Base-by-base conservation (phyloP, 2,113 vertebrate genomes). In the Varanus salvator region DNA sequence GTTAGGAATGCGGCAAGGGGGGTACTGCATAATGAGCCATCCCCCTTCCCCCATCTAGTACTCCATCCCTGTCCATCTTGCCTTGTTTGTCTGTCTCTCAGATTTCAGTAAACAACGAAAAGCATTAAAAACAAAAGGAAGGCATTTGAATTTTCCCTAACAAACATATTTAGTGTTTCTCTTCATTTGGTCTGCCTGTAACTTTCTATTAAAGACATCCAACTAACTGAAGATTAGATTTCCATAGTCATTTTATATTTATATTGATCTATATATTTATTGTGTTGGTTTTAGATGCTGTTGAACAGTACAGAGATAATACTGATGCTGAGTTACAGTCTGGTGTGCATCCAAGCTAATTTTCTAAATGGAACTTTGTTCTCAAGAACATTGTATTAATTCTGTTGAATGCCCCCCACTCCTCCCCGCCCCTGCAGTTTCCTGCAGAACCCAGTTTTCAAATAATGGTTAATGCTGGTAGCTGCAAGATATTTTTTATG, bases 21-120 rank as follows among this genome's bases (percentile, higher is more conserved):
- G 60, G 6, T 74, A 29, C 11, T 48, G 2, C 78, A 8, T 75
- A 6, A 48, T 68, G 12, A n/a, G 0, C 78, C 23, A 86, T 86
- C 27, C 82, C 21, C 9, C 12, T 8, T 4, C 38, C 76, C 44
- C 2, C 38, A 44, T 44, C 38, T 44, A 44, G 38, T 44, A 44
- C 38, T 44, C 38, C 38, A 44, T 44, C 38, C 38, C 38, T 44
- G 38, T 3, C 38, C 38, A 44, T 44, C 1, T 87, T 93, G 1
- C 27, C 29, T 25, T 52, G 0, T 38, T 57, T 86, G 84, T 83
- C 1, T 88, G 81, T 87, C 0, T 83, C 81, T 1, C 50, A 54
- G 84, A 77, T 86, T 31, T 19, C 6, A n/a, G 64, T 68, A 85
- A 68, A 77, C 76, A 44, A 50, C 31, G 38, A 71, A 89, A 88